phyloP scores from a whole-genome alignment of 1,140 invertebrate species.

The Drosophila pectinifera region DNA sequence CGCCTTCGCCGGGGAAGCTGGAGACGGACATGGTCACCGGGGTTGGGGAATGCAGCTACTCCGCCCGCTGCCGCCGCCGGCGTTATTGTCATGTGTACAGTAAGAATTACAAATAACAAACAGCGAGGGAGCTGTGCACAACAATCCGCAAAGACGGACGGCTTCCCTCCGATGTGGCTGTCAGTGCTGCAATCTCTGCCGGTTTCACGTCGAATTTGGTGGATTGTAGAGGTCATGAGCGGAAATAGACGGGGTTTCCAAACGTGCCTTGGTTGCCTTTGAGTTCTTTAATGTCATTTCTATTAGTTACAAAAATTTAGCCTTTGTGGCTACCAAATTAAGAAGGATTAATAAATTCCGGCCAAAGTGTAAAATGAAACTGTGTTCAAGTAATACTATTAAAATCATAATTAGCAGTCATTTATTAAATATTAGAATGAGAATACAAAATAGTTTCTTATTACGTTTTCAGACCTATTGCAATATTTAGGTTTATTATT shows the following conservation, averaged over 20 bases:
- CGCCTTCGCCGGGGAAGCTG: slow-evolving; percentile 10
- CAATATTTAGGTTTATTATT: too few species aligned
- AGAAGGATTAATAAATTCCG: too few species aligned
- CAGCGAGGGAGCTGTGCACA: slow-evolving; percentile 43
- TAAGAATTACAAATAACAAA: slow-evolving; percentile 82
- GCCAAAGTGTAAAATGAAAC: too few species aligned
- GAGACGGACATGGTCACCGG: slow-evolving; percentile 3
- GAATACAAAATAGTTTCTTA: too few species aligned
- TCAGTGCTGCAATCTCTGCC: slow-evolving; percentile 12
- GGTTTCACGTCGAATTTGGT: background rate
- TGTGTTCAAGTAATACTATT: too few species aligned
- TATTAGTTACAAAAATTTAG: background rate
- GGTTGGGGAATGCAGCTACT: slow-evolving; percentile 11
- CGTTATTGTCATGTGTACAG: slow-evolving; percentile 82
- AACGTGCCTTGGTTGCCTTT: too few species aligned
- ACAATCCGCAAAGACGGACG: slow-evolving; percentile 42
- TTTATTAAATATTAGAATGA: too few species aligned
- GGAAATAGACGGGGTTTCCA: background rate
- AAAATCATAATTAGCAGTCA: too few species aligned
- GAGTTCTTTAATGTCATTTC: background rate
- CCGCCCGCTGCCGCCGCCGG: slow-evolving; percentile 39
- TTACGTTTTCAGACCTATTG: too few species aligned
- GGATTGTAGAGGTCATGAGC: background rate
- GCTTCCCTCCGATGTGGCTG: background rate
- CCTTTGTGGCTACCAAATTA: too few species aligned